Conservation (phyloP, 2,888 invertebrate genomes). For the Seira musarum region DNA sequence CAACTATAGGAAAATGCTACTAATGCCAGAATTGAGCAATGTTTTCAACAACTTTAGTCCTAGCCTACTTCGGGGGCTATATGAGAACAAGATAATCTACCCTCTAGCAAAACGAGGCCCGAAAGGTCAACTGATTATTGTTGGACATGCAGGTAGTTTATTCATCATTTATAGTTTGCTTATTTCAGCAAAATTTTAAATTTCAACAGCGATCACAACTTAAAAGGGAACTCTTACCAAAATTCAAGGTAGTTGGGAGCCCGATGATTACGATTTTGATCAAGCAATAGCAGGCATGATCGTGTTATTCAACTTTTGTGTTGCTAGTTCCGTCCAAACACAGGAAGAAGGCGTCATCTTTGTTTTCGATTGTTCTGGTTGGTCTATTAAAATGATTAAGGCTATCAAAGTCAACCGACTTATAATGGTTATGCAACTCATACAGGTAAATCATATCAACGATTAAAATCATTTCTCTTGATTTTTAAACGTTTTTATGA, state of each 20-base stretch:
- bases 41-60: conserved; percentile 16
- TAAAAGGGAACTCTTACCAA: too few relatives aligned
- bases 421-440: not conserved
- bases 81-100: not conserved
- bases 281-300: conserved; percentile 22
- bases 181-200: too few relatives aligned
- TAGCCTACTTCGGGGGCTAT: too few relatives aligned
- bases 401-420: conserved; percentile 13
- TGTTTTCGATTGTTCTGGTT: not conserved
- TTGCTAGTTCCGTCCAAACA: not conserved
- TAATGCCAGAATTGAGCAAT: conserved; percentile 20
- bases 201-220: too few relatives aligned
- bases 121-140: conserved; percentile 10
- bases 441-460: too few relatives aligned
- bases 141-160: conserved; percentile 12
- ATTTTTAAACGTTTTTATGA: too few relatives aligned
- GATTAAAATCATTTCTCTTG: too few relatives aligned
- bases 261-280: conserved; percentile 8
- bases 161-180: too few relatives aligned
- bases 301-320: conserved; percentile 18
- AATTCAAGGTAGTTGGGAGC: conserved; percentile 24
- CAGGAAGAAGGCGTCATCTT: conserved; percentile 3
- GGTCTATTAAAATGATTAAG: not conserved
- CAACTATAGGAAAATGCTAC: conserved; percentile 23
- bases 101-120: not conserved